A percentile compares a stretch with the other conserved stretches of the same genome.
These are phyloP conservation scores for Dasypolia templi DNA, from an alignment of 2,888 invertebrate species.

Conservation along the genomic window DNA sequence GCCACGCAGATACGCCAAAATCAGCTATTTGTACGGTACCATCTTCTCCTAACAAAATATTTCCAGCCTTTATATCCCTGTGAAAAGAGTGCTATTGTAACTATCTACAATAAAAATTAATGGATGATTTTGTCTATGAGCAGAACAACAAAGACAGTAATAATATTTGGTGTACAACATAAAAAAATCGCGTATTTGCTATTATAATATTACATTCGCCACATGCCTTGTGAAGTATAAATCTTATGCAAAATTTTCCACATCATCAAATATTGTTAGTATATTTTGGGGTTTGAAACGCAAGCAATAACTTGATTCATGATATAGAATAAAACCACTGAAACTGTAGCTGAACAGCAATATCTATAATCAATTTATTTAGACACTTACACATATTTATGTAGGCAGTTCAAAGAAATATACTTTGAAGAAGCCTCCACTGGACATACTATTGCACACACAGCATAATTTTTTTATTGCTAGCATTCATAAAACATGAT, in stretches of 20 bases:
- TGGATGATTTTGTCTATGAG: background rate
- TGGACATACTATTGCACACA: background rate
- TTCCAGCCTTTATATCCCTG: constrained; percentile 99
- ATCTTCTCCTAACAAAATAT: constrained; percentile 98
- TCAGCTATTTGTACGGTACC: constrained; percentile 99
- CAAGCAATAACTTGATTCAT: constrained; percentile 25
- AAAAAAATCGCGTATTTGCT: constrained; percentile 6
- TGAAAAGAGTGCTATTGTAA: constrained; percentile 59
- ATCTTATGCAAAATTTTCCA: background rate
- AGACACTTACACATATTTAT: too few relatives aligned
- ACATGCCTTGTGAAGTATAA: background rate
- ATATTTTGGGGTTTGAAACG: constrained; percentile 20
- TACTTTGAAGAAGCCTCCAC: constrained; percentile 9
- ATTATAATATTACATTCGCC: background rate
- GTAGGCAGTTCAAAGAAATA: constrained; percentile 16
- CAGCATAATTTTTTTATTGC: constrained; percentile 2
- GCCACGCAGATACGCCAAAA: constrained; percentile 99
- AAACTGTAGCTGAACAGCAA: constrained; percentile 9
- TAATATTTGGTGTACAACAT: background rate
- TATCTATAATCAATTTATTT: background rate
- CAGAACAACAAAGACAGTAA: background rate
- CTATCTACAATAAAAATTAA: background rate
- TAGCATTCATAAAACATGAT: constrained; percentile 3
- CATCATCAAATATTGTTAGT: background rate
- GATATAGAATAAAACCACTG: constrained; percentile 24